These are phyloP conservation scores for Eucidaris tribuloides DNA, from an alignment of 35 echinoderm and acorn worm genomes.

Conservation along the genomic window DNA sequence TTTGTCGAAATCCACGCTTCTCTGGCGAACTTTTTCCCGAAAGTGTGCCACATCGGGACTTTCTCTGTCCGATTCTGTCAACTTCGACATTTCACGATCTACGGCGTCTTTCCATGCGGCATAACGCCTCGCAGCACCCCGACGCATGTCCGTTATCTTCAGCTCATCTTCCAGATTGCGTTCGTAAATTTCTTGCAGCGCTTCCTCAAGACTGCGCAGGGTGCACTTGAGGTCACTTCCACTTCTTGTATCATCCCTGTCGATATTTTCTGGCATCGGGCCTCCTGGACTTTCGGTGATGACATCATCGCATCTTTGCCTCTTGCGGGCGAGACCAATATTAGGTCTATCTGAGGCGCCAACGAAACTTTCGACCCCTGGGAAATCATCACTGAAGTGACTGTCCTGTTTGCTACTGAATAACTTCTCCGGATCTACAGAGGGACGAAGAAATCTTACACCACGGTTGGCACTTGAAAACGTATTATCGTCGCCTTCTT, in stretches of 20 bases:
- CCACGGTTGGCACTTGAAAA: too few relatives aligned
- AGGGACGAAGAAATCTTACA: neutral
- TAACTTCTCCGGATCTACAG: neutral
- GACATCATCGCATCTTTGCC: too few relatives aligned
- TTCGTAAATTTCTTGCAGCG: neutral
- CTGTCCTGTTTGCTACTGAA: neutral
- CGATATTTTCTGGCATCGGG: too few relatives aligned
- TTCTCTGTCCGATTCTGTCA: neutral
- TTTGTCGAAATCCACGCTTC: neutral
- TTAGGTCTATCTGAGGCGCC: too few relatives aligned
- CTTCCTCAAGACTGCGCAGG: neutral
- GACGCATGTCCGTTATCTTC: constrained; percentile 3
- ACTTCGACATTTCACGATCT: neutral
- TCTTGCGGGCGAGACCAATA: too few relatives aligned
- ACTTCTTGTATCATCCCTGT: neutral
- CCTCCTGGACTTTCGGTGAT: too few relatives aligned
- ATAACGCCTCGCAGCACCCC: neutral
- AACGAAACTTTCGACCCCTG: too few relatives aligned
- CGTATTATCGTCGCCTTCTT: too few relatives aligned
- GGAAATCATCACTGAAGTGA: neutral
- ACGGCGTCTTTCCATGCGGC: neutral
- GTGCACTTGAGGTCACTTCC: neutral
- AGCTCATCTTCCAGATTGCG: neutral
- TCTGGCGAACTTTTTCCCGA: neutral
- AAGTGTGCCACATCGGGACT: neutral